Conservation (phyloP, 2,888 invertebrate species). For the Drosophila subsilvestris region DNA sequence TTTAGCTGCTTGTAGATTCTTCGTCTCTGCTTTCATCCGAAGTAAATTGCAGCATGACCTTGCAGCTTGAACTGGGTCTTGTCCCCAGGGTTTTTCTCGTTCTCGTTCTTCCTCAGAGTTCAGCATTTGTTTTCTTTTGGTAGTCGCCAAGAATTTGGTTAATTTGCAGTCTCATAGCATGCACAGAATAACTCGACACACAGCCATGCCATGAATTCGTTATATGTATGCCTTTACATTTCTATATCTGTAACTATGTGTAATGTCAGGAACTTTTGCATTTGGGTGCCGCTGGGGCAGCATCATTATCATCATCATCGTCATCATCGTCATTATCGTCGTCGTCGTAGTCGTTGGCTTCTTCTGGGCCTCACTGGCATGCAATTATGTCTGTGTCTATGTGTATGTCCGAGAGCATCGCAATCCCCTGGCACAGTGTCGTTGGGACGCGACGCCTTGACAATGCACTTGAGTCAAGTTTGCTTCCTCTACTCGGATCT, state of each 20-base stretch:
- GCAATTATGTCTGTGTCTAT: constrained; percentile 48
- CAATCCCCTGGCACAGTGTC: constrained; percentile 35
- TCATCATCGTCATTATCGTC: not conserved
- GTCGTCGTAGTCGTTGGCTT: constrained; percentile 5
- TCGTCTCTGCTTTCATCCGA: not conserved
- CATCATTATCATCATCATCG: not conserved
- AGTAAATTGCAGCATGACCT: not conserved
- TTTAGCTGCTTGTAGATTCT: not conserved
- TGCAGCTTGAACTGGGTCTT: not conserved
- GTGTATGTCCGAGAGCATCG: constrained; percentile 36
- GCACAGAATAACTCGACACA: constrained; percentile 37
- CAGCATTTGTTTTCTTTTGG: constrained; percentile 8
- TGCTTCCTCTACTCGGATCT: constrained; percentile 64
- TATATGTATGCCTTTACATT: constrained; percentile 26
- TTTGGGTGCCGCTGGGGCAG: constrained; percentile 2
- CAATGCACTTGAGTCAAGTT: constrained; percentile 78
- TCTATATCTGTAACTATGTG: constrained; percentile 29
- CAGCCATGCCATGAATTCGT: constrained; percentile 39
- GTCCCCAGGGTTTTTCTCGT: not conserved
- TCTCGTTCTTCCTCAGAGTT: constrained; percentile 15
- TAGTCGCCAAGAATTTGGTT: constrained; percentile 46
- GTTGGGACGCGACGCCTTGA: constrained; percentile 64
- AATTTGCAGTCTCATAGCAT: constrained; percentile 59
- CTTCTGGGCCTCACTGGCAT: constrained; percentile 59
- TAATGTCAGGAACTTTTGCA: not conserved